Evolutionary conservation across 2,888 invertebrate genomes (phyloP), one percentile per base, ranked within the genome.

Genomic region (Drosophila maculinotata): DNA sequence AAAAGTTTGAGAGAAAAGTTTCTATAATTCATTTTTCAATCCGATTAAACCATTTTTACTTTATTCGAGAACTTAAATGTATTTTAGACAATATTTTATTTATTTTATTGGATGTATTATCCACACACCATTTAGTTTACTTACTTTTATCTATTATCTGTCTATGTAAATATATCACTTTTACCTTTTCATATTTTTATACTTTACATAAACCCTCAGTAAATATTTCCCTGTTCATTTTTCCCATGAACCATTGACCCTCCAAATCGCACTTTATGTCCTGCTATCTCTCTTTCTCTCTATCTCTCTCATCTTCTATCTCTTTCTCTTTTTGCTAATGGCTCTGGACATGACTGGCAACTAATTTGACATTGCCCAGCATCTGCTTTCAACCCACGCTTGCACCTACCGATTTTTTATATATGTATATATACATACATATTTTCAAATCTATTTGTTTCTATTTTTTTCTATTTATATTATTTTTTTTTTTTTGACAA

Each of bases 351-450:
- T 60, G 64, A 68, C 60, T 59, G 64, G 53, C 63, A 69, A 87
- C 81, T 81, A 85, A 85, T 81, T 81, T 85, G 76, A 74, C 65
- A 77, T 70, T 59, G 60, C 36, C 12, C 52, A 26, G 15, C 20
- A 42, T 35, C 69, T 28, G 47, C 35, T 38, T 33, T 20, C 41
- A 58, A n/a, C 7, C 26, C 53, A 49, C 48, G 14, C 15, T 35
- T 33, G 44, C 28, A 31, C 6, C 39, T n/a, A n/a, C 25, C 39
- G 28, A 33, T 58, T 42, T 53, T 30, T 44, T 44, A 23, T 17
- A 35, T 51, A 30, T 44, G 30, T 39, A 28, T 41, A 28, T 51
- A 30, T 33, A 15, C 42, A 15, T 57, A 52, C 57, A 36, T 57
- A 60, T 64, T 44, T 69, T 26, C 6, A 54, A 53, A 62, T 76